Conservation (phyloP, 2,888 invertebrate genomes). For the Beris morrisii region DNA sequence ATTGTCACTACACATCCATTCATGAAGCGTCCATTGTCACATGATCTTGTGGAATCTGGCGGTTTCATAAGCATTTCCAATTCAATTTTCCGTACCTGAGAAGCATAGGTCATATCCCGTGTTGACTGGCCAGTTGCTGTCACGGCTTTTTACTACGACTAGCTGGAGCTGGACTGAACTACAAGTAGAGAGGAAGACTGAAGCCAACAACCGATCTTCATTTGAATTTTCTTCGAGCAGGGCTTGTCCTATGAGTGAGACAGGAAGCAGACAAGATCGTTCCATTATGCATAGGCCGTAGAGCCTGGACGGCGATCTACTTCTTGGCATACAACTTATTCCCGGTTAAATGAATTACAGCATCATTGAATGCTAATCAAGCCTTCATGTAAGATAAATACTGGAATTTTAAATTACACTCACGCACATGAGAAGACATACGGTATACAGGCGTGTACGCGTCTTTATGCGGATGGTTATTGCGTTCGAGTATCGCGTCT, state of each 20-base stretch:
- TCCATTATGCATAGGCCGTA: constrained; percentile 38
- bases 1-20: constrained; percentile 27
- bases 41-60: constrained; percentile 19
- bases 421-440: constrained; percentile 30
- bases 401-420: constrained; percentile 37
- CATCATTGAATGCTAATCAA: constrained; percentile 40
- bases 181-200: too few relatives aligned
- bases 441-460: not conserved
- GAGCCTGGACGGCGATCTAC: constrained; percentile 34
- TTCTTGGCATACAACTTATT: constrained; percentile 38
- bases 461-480: too few relatives aligned
- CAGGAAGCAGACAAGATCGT: constrained; percentile 40
- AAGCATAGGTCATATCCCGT: too few relatives aligned
- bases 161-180: too few relatives aligned
- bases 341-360: constrained; percentile 39
- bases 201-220: constrained; percentile 34
- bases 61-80: constrained; percentile 18
- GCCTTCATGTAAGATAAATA: constrained; percentile 35
- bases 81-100: constrained; percentile 24
- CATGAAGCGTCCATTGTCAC: constrained; percentile 26
- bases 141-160: too few relatives aligned
- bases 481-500: too few relatives aligned
- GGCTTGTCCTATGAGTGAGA: constrained; percentile 29
- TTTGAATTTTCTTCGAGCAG: constrained; percentile 34
- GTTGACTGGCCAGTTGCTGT: too few relatives aligned